Evolutionary conservation across 2,113 vertebrate genomes (phyloP), one percentile per base, ranked within the genome.

Genomic region (Spheniscus mendiculus): DNA sequence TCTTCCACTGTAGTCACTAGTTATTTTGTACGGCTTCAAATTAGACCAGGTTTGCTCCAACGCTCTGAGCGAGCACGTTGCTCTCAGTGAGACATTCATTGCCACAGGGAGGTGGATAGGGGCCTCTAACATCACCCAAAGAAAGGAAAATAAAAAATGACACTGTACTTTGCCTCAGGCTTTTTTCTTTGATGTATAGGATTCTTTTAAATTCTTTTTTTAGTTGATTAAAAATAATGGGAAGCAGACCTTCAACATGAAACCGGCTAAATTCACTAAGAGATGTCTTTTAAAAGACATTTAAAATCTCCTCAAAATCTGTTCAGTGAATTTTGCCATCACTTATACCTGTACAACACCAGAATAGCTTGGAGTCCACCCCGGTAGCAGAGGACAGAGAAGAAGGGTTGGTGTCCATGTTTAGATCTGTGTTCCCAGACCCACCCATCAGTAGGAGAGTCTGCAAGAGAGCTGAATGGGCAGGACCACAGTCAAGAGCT

Each of bases 21-120:
- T 40, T 56, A 76, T 58, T 91, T 12, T 2, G 0, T n/a, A 32
- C 0, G 2, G 62, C 53, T 95, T 80, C 82, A 80, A 53, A 81
- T 1, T 21, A 69, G 52, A 38, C 23, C 63, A 55, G 73, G 73
- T 62, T 74, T 55, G 42, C 52, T 87, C 38, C 65, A 72, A 19
- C 0, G 10, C 17, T 44, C 45, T 34, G 44, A 77, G 36, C 0
- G 1, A 74, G 73, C 30, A 47, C 0, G 0, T 27, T 19, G 53
- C 59, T 87, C 66, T 59, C 44, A 72, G 29, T 4, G 21, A 84
- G 52, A 34, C 38, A 30, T 19, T 34, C 67, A 3, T 2, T 22
- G 74, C 58, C 49, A 66, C 58, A 55, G 36, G 15, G 74, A 83
- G 56, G 6, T 47, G 53, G 14, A 62, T 7, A 80, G 40, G 32